Percentiles rank a stretch among this genome's conserved stretches.
Evolutionary conservation across 2,888 invertebrate species (phyloP).

Genomic region (Xanthorhoe designata): DNA sequence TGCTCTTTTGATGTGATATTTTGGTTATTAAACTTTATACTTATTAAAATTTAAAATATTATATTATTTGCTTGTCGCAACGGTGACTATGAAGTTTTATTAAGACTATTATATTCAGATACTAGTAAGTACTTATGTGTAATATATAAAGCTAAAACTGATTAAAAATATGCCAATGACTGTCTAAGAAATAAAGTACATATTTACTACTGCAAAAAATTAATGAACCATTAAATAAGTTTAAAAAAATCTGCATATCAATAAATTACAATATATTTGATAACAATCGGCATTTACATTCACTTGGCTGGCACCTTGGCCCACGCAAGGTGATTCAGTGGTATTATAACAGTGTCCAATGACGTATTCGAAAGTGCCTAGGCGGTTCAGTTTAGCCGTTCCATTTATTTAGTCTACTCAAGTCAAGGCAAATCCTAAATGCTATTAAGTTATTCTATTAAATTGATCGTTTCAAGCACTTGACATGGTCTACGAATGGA

Average conservation of each 20-base stretch:
- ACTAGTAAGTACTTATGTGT: neutral
- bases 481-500: conserved; percentile 7
- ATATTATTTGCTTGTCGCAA: neutral
- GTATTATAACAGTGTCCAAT: conserved; percentile 77
- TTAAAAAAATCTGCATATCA: conserved; percentile 1
- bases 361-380: conserved; percentile 76
- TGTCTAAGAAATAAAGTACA: neutral
- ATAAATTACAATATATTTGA: conserved; percentile 51
- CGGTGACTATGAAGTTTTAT: neutral
- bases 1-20: conserved; percentile 21
- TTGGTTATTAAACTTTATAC: neutral
- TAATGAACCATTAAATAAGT: neutral
- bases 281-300: conserved; percentile 76
- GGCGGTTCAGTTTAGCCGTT: conserved; percentile 62
- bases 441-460: no score
- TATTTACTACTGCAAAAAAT: conserved; percentile 1
- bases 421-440: conserved; percentile 37
- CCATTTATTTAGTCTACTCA: conserved; percentile 54
- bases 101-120: neutral
- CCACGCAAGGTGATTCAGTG: conserved; percentile 82
- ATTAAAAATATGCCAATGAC: neutral
- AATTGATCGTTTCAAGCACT: conserved; percentile 1
- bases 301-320: conserved; percentile 78
- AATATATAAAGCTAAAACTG: neutral
- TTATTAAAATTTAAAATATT: neutral